Evolutionary conservation across 2,888 invertebrate genomes (phyloP).

Genomic region (Sphecodes monilicornis): DNA sequence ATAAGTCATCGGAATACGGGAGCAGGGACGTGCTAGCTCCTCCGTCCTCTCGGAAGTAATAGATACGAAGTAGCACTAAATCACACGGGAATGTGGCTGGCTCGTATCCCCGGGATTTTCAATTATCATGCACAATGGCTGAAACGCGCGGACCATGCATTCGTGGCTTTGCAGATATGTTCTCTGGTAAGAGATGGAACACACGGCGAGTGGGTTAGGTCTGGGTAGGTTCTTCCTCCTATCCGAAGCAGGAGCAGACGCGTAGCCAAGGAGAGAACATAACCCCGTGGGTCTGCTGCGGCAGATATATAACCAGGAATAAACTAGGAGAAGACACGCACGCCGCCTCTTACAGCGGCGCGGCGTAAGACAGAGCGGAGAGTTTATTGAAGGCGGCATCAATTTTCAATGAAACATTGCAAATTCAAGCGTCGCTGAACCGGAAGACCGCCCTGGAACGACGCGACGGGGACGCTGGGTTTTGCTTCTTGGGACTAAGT

Average conservation of each 20-base stretch:
- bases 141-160: constrained; percentile 67
- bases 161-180: constrained; percentile 69
- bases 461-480: not conserved
- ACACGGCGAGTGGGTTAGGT: constrained; percentile 48
- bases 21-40: constrained; percentile 11
- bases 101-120: constrained; percentile 73
- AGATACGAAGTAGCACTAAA: constrained; percentile 67
- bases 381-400: constrained; percentile 72
- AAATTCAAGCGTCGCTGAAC: constrained; percentile 64
- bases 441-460: not conserved
- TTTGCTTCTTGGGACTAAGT: not conserved
- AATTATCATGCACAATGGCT: constrained; percentile 77
- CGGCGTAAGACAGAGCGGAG: constrained; percentile 47
- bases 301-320: constrained; percentile 53
- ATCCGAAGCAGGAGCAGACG: constrained; percentile 4
- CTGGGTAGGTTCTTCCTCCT: constrained; percentile 3
- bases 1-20: constrained; percentile 60
- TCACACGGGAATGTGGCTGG: constrained; percentile 60
- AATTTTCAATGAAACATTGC: constrained; percentile 78
- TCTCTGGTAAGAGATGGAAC: constrained; percentile 59
- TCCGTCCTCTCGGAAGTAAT: constrained; percentile 50
- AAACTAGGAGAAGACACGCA: constrained; percentile 56
- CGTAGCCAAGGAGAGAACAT: constrained; percentile 58
- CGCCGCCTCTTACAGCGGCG: constrained; percentile 31
- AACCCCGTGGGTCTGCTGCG: constrained; percentile 37